These are phyloP conservation scores for Tokudaia muenninki DNA, from an alignment of 2,797 vertebrate genomes.

Conservation along the genomic window DNA sequence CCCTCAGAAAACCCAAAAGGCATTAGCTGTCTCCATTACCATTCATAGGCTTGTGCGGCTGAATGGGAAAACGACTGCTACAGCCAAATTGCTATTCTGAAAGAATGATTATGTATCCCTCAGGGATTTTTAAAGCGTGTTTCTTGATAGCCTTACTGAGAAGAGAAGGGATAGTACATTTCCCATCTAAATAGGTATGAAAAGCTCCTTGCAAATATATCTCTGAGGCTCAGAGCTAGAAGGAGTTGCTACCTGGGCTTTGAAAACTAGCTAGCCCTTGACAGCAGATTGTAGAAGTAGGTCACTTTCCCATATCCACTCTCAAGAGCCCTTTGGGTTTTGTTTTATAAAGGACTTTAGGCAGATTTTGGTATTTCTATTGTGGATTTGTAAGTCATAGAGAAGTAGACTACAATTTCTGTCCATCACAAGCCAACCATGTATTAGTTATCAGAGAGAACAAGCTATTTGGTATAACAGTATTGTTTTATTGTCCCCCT, in stretches of 20 bases:
- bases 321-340: conserved; percentile 31
- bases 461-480: background rate
- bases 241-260: background rate
- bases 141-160: conserved; percentile 73
- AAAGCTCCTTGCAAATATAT: conserved; percentile 63
- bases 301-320: background rate
- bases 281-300: conserved; percentile 48
- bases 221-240: conserved; percentile 52
- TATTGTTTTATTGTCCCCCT: background rate
- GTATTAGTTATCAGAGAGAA: background rate
- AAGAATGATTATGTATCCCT: conserved; percentile 74
- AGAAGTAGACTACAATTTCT: background rate
- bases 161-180: conserved; percentile 66
- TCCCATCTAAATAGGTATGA: conserved; percentile 68
- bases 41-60: conserved; percentile 67
- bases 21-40: conserved; percentile 73
- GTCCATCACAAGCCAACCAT: background rate
- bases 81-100: conserved; percentile 76
- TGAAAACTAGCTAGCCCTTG: conserved; percentile 30
- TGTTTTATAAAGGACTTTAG: conserved; percentile 2
- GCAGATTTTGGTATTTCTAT: background rate
- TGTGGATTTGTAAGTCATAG: conserved; percentile 26
- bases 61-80: conserved; percentile 56
- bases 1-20: conserved; percentile 51
- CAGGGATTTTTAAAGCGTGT: conserved; percentile 73